phyloP scores from a whole-genome alignment of 2,797 vertebrate genomes.

The Champsocephalus esox region DNA sequence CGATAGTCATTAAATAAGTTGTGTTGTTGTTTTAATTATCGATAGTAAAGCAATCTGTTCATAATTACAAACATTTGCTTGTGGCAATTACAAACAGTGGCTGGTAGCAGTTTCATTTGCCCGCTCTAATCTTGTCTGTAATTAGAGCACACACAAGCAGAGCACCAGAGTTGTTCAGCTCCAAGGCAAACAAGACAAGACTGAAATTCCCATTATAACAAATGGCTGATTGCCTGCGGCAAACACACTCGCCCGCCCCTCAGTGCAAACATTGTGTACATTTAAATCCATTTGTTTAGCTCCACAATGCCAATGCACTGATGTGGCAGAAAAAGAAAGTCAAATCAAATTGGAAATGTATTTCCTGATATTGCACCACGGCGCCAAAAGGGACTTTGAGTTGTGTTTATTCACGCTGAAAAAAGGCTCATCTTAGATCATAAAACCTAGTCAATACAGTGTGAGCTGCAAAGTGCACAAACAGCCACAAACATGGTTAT shows the following conservation, averaged over 20 bases:
- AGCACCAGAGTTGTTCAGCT: slow-evolving; percentile 84
- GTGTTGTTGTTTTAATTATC: slow-evolving; percentile 91
- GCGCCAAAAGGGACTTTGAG: slow-evolving; percentile 31
- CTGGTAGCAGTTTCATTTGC: slow-evolving; percentile 89
- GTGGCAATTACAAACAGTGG: slow-evolving; percentile 91
- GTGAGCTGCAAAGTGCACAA: slow-evolving; percentile 40
- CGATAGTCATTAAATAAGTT: slow-evolving; percentile 88
- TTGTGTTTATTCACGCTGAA: slow-evolving; percentile 56
- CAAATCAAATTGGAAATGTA: slow-evolving; percentile 68
- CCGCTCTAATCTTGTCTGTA: slow-evolving; percentile 89
- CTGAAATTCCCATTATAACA: slow-evolving; percentile 83
- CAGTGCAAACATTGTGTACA: slow-evolving; percentile 75
- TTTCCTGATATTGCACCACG: slow-evolving; percentile 57
- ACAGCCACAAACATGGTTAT: slow-evolving; percentile 15
- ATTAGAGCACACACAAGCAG: slow-evolving; percentile 89
- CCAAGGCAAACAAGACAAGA: slow-evolving; percentile 85
- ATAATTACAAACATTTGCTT: slow-evolving; percentile 93
- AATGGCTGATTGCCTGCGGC: slow-evolving; percentile 77
- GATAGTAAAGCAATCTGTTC: slow-evolving; percentile 90
- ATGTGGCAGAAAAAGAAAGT: slow-evolving; percentile 62
- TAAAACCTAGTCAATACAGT: slow-evolving; percentile 44
- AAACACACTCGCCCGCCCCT: slow-evolving; percentile 60
- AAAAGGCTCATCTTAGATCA: slow-evolving; percentile 44
- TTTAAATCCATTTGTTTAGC: slow-evolving; percentile 82
- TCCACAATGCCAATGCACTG: slow-evolving; percentile 63